Evolutionary conservation across 1,140 invertebrate species (phyloP), one percentile per base, ranked within the genome.

Genomic region (Drosophila rhopaloa): DNA sequence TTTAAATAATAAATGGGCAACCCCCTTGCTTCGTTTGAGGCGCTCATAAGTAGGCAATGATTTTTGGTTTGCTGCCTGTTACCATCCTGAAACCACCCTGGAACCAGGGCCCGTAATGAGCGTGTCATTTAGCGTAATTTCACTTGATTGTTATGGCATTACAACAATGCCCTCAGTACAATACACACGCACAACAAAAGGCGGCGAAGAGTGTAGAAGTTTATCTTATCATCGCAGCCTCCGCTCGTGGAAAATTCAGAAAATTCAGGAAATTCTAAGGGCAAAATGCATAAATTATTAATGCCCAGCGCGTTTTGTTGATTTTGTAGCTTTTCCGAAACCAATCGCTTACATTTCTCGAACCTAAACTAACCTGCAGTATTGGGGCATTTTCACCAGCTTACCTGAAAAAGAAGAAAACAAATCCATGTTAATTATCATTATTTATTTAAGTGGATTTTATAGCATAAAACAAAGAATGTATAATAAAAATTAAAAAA

Each of bases 91-190:
- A 24, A 24, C 40, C 19, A 13, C 27, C 38, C 59, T 5, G 40
- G 41, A 57, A 53, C 40, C 74, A 67, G n/a, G 61, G 46, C 19
- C 73, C 83, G 79, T 88, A 88, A 88, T 88, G 83, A 88, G 83
- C 84, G 81, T 89, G 84, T 88, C 83, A 89, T 88, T 88, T 88
- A 89, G 76, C 79, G 83, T 88, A 88, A 88, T 88, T 88, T 88
- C 59, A 66, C 54, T 89, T 89, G 84, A 88, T 88, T 88, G 84
- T 88, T 88, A 88, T 88, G 84, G 84, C 76, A 88, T 83, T 89
- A 89, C 80, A 79, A 68, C 66, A 76, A 88, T 72, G 61, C 57
- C 38, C 56, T 37, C 65, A 29, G 41, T 47, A 65, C 47, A 59
- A 72, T 43, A 82, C 80, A 66, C 58, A 65, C 56, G 62, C 55